A percentile compares a stretch with the other conserved stretches of the same genome.
These are phyloP conservation scores for Steinernema carpocapsae DNA, from an alignment of 2,888 invertebrate species.

Conservation along the genomic window DNA sequence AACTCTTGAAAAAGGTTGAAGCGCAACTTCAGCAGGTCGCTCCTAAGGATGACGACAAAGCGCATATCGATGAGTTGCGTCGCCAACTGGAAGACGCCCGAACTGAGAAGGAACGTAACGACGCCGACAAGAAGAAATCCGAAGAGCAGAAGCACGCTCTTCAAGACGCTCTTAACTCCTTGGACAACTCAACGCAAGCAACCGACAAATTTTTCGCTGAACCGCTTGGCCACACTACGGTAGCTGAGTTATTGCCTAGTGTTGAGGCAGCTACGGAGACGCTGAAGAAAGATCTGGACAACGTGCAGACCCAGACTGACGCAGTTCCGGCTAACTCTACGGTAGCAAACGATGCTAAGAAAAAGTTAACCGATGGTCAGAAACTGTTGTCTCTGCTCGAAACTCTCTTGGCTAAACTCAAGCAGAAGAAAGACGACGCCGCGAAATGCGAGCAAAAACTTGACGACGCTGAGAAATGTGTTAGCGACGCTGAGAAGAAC, in stretches of 20 bases:
- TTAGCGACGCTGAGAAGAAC: slow-evolving; percentile 21
- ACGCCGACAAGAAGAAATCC: background rate
- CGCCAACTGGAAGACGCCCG: slow-evolving; percentile 31
- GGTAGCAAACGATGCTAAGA: background rate
- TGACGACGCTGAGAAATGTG: slow-evolving; percentile 12
- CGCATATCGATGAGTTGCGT: slow-evolving; percentile 13
- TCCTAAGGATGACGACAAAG: slow-evolving; percentile 7
- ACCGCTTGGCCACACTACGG: background rate
- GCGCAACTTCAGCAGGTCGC: background rate
- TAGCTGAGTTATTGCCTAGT: background rate
- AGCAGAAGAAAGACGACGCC: slow-evolving; percentile 25
- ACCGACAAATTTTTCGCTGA: background rate
- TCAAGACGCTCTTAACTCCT: background rate
- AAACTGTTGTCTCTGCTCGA: background rate
- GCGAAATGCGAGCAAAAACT: slow-evolving; percentile 14
- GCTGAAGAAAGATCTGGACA: background rate
- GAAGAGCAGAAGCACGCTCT: background rate
- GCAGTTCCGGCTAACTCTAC: background rate
- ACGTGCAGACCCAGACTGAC: background rate
- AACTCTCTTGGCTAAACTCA: background rate
- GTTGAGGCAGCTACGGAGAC: background rate
- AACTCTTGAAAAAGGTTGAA: slow-evolving; percentile 31
- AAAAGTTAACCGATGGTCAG: background rate
- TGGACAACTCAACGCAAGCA: background rate
- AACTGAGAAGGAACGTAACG: background rate